Evolutionary conservation across 2,113 vertebrate species (phyloP), one percentile per base, ranked within the genome.

Genomic region (Xiphorhynchus elegans): DNA sequence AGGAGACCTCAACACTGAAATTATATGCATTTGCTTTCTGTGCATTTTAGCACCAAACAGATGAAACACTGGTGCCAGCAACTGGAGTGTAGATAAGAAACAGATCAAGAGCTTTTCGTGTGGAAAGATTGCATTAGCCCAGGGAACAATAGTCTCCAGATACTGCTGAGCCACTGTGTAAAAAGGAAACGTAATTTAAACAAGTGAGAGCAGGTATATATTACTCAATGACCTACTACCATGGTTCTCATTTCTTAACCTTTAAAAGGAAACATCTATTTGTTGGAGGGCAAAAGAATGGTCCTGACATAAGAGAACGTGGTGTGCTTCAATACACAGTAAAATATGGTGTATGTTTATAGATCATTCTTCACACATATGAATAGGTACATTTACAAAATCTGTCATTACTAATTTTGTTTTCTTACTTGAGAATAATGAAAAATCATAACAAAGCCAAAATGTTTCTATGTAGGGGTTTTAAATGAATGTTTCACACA

Each of bases 161-260:
- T 89, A 94, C 85, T 95, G 96, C 95, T 97, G 97, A 98, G 89
- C 89, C 72, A 64, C 59, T 55, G 44, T 26, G 56, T 76, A 96
- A 93, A 96, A 72, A 97, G 89, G 82, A 98, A 97, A 97, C 95
- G 91, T 78, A 96, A 97, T 97, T 95, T 95, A 95, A 97, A 95
- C 86, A 93, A 84, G 72, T 59, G 55, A 96, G 35, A 95, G 40
- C 23, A 66, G 80, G 74, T 95, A 77, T 70, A 89, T 77, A 84
- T 79, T 66, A 86, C 58, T 76, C 92, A 78, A 56, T 89, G 92
- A 97, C 96, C 90, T 90, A 90, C 53, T 89, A 79, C 39, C 55
- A 59, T 59, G 53, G 14, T 64, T 96, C 31, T 92, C 52, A 28
- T 86, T 91, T 86, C 79, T 93, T 93, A 86, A 66, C 60, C 79